A percentile compares a stretch with the other conserved stretches of the same genome.
Evolutionary conservation across 2,797 vertebrate genomes (phyloP).

Genomic region (Sebastes paucispinis): DNA sequence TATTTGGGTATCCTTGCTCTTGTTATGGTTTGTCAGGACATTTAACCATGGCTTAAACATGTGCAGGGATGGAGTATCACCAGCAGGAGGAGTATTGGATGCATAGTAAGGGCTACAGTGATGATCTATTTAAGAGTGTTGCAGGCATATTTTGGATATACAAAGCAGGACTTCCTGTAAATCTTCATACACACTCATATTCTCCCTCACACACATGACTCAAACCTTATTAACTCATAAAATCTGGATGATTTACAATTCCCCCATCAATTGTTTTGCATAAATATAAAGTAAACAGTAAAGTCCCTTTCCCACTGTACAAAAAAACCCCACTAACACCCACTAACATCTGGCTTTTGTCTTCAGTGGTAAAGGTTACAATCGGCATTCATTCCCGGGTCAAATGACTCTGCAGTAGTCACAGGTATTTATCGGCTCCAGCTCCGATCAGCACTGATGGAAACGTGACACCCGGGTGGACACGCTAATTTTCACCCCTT

Average conservation of each 20-base stretch:
- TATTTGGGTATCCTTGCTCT: background rate
- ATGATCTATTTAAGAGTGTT: background rate
- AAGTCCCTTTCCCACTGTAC: background rate
- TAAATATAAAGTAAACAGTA: background rate
- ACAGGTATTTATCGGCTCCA: background rate
- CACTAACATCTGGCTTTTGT: too few species aligned
- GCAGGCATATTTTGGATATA: background rate
- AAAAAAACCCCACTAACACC: background rate
- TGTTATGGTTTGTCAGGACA: background rate
- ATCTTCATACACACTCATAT: background rate
- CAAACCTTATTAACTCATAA: background rate
- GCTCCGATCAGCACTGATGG: background rate
- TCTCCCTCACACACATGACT: background rate
- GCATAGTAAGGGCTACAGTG: background rate
- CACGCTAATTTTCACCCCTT: background rate
- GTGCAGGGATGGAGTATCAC: conserved; percentile 14
- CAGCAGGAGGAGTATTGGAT: conserved; percentile 42
- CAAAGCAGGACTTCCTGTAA: background rate
- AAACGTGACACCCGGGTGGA: background rate
- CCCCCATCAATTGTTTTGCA: background rate
- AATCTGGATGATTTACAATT: background rate
- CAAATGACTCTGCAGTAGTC: background rate
- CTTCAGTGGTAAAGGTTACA: background rate
- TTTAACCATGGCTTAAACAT: background rate
- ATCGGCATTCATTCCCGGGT: background rate